These are phyloP conservation scores for Semnopithecus entellus DNA, from an alignment of 2,113 vertebrate genomes.

Conservation along the genomic window DNA sequence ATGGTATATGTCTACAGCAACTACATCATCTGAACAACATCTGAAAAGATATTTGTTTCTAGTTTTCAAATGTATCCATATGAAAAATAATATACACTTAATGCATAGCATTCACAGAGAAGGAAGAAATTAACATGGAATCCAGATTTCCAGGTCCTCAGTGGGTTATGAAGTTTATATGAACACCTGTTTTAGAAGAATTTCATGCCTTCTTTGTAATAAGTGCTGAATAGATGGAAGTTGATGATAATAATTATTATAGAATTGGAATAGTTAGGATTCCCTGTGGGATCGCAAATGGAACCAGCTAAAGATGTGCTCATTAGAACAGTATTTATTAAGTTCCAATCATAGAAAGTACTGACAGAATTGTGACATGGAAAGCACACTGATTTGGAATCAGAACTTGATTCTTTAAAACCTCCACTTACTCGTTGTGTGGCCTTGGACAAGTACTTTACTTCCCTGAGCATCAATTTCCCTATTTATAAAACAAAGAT, in stretches of 20 bases:
- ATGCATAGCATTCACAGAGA: neutral
- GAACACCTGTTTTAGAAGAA: slow-evolving; percentile 44
- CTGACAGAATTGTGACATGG: neutral
- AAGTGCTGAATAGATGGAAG: neutral
- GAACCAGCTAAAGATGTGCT: neutral
- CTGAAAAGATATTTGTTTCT: slow-evolving; percentile 29
- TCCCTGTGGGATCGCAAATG: slow-evolving; percentile 21
- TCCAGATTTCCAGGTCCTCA: neutral
- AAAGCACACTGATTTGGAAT: neutral
- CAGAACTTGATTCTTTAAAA: neutral
- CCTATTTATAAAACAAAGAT: neutral
- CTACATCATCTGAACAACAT: neutral
- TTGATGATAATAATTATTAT: slow-evolving; percentile 28
- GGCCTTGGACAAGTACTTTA: neutral
- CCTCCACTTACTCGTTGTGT: neutral
- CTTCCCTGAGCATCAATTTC: neutral
- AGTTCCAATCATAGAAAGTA: neutral
- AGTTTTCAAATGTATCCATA: slow-evolving; percentile 10
- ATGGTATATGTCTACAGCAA: neutral
- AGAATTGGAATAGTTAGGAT: slow-evolving; percentile 49
- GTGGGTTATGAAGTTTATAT: neutral
- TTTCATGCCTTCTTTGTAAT: slow-evolving; percentile 3
- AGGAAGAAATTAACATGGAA: slow-evolving; percentile 30
- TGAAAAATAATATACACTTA: neutral
- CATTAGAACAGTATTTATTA: slow-evolving; percentile 13